Evolutionary conservation across 2,888 invertebrate genomes (phyloP), one percentile per base, ranked within the genome.

Genomic region (Neoitamus cyanurus): DNA sequence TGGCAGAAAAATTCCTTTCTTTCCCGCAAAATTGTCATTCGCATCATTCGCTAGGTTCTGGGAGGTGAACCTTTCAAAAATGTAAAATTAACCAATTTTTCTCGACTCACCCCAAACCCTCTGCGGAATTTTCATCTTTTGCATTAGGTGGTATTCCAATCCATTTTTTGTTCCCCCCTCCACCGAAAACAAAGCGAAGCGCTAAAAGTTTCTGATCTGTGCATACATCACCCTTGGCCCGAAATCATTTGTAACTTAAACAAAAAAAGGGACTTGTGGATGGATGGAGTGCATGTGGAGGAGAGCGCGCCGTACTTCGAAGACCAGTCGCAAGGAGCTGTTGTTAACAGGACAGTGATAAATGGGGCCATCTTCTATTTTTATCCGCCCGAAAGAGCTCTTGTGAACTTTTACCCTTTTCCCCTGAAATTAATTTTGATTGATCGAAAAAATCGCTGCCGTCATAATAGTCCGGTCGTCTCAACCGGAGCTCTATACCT

Each of bases 271-370:
- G 58, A 9, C 11, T 58, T 20, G 15, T 25, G 20, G 9, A 9
- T 20, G 58, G 20, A 20, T 58, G 58, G 9, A 58, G 58, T 58
- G 58, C 58, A 58, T 58, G 58, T 20, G 58, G 58, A 58, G 25
- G 15, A 15, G 48, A 58, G 58, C 20, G 3, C 7, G 0, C 9
- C 3, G 6, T 20, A 58, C 15, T 25, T 15, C 20, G 20, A 25
- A 58, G 58, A 58, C 58, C 58, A 58, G 58, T 58, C 58, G 25
- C 58, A 20, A 58, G 58, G 58, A 58, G 58, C 58, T 58, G 58
- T 58, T 58, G 58, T 58, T 58, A 58, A 58, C 58, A 58, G 58
- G 58, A 58, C 58, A 58, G 58, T 58, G 58, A 58, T 58, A 58
- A 58, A 58, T 58, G 20, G 25, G 9, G 25, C n/a, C 58, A 20